Conservation (phyloP, 2,888 invertebrate species). For the Mythimna pallens region DNA sequence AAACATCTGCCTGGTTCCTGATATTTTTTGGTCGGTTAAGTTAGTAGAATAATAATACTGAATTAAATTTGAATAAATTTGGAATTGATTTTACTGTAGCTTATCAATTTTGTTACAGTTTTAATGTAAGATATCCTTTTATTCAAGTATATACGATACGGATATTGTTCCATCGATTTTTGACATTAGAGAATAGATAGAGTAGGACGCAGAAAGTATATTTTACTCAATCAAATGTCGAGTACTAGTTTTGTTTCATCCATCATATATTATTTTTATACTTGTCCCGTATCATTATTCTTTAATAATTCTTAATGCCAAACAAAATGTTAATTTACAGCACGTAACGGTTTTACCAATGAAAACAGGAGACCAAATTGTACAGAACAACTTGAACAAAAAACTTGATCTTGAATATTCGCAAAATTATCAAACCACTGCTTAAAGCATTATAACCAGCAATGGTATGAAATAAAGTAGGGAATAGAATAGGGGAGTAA, state of each 20-base stretch:
- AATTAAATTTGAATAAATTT: conserved; percentile 69
- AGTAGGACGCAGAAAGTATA: not conserved
- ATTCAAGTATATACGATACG: not conserved
- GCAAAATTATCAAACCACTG: conserved; percentile 53
- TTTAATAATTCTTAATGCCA: conserved; percentile 46
- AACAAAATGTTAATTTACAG: conserved; percentile 66
- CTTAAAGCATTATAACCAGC: conserved; percentile 20
- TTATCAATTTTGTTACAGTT: conserved; percentile 43
- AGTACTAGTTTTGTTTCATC: not conserved
- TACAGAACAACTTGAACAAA: conserved; percentile 68
- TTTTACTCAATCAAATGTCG: not conserved
- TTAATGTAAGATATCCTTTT: conserved; percentile 12
- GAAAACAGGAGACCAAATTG: conserved; percentile 73
- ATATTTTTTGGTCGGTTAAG: conserved; percentile 83
- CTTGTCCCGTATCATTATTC: not conserved
- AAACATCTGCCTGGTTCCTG: conserved; percentile 87
- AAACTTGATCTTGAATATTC: conserved; percentile 76
- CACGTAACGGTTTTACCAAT: conserved; percentile 84
- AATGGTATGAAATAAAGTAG: conserved; percentile 32
- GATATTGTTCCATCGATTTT: conserved; percentile 5
- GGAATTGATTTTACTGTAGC: conserved; percentile 52
- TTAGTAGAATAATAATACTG: conserved; percentile 79
- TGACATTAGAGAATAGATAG: not conserved
- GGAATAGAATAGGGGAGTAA: conserved; percentile 20
- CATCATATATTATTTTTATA: not conserved